Base-by-base conservation (phyloP, 2,797 vertebrate genomes). In the Parotocinclus haroldoi region DNA sequence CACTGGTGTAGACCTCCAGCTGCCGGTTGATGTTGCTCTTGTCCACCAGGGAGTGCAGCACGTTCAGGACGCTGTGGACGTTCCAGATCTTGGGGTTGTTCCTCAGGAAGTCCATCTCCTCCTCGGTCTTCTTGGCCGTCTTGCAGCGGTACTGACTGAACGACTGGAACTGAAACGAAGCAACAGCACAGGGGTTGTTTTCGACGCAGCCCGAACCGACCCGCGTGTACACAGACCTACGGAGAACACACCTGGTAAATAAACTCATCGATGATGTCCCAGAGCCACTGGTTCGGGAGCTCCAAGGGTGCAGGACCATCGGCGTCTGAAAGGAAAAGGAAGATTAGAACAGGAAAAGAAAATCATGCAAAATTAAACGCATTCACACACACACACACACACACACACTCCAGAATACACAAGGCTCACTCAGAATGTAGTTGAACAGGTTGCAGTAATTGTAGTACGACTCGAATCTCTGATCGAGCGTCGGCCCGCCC, bases 381-480 rank as follows among this genome's bases (percentile, higher is more conserved):
- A 2, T 9, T 44, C 11, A 44, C 40, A 44, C 27, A 27, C 27
- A 27, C 5, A 2, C 27, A 27, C 27, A 27, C 27, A 27, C 27
- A 27, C 27, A 38, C 12, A 19, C 10, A 48, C 1, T 9, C 12
- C 12, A 4, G 12, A 44, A 44, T 5, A 27, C 5, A 27, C 2
- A 27, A 7, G 9, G 91, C 97, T 94, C 82, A 99, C 97, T 98
- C 60, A 99, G 94, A 79, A 99, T 99, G 79, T 99, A 98, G 88
- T 99, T 99, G 89, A 99, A 99, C 72, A 99, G 96, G 80, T 98
- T 99, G 85, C 97, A 99, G 82, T 99, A 99, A 84, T 99, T 99
- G 84, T 99, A 99, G 67, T 99, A 99, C 0, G 96, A 99, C 71
- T 99, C 97, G 85, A 99, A 99, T 64, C 96, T 92, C 90, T 99